Evolutionary conservation across 1,140 invertebrate species (phyloP).

Genomic region (Pissodes strobi): DNA sequence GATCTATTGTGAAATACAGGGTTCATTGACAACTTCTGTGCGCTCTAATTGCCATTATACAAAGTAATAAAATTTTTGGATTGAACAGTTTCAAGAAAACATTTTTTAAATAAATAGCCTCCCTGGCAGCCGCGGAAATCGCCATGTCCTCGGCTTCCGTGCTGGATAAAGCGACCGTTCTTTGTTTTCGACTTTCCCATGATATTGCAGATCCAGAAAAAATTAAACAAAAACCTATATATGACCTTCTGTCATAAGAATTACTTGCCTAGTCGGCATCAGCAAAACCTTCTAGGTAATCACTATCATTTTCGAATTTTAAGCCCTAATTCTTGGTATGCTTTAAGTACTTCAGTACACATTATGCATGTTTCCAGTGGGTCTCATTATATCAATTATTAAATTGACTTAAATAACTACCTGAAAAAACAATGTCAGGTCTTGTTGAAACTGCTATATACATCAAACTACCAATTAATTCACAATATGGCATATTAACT

Average conservation of each 20-base stretch:
- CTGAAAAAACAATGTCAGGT: conserved; percentile 57
- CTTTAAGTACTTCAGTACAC: conserved; percentile 56
- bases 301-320: conserved; percentile 21
- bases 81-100: not conserved
- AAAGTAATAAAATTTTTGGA: not conserved
- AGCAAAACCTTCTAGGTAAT: conserved; percentile 45
- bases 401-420: conserved; percentile 53
- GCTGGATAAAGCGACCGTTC: conserved; percentile 46
- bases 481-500: conserved; percentile 53
- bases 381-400: conserved; percentile 42
- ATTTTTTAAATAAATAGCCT: conserved; percentile 15
- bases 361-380: conserved; percentile 55
- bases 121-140: conserved; percentile 37
- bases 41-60: conserved; percentile 6
- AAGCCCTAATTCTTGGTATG: conserved; percentile 44
- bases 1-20: conserved; percentile 48
- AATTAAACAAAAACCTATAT: conserved; percentile 47
- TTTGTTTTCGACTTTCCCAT: conserved; percentile 50
- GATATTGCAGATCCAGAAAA: conserved; percentile 40
- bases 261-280: conserved; percentile 38
- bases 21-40: conserved; percentile 44
- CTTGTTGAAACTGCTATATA: conserved; percentile 53
- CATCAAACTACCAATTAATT: too few species aligned
- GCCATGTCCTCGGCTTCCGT: conserved; percentile 54
- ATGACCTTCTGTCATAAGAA: conserved; percentile 42